Percentiles rank a stretch among this genome's conserved stretches.
Evolutionary conservation across 2,888 invertebrate species (phyloP).

Genomic region (Spilarctia lutea): DNA sequence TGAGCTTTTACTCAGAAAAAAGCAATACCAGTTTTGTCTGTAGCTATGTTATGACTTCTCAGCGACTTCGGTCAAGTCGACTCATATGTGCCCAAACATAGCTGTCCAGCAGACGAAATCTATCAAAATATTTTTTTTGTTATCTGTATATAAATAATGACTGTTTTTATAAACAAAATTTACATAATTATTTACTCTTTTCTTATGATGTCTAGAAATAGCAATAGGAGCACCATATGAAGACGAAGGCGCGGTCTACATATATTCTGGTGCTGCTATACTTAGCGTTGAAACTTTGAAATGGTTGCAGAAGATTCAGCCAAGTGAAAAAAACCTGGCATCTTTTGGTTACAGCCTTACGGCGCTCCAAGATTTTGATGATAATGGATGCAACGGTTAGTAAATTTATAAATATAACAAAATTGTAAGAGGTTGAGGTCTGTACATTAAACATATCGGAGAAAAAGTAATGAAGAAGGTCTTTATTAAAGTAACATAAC

Average conservation of each 20-base stretch:
- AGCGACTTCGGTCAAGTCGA: too few species aligned
- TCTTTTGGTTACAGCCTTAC: conserved; percentile 65
- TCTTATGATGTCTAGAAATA: conserved; percentile 59
- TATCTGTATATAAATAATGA: too few species aligned
- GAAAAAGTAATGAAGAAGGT: too few species aligned
- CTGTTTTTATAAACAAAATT: background rate
- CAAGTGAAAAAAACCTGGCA: background rate
- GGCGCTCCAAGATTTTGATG: conserved; percentile 53
- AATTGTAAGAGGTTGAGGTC: too few species aligned
- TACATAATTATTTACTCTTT: background rate
- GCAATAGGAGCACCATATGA: conserved; percentile 73
- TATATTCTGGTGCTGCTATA: conserved; percentile 65
- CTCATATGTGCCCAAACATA: too few species aligned
- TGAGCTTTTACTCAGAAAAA: too few species aligned
- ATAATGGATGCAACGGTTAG: conserved; percentile 69
- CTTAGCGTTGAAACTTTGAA: conserved; percentile 23
- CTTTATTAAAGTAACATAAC: too few species aligned
- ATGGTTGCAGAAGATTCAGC: conserved; percentile 47
- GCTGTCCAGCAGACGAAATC: background rate
- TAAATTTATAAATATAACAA: background rate
- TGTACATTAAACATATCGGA: too few species aligned
- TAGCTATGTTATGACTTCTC: too few species aligned
- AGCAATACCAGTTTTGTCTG: too few species aligned
- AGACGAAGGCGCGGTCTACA: conserved; percentile 63
- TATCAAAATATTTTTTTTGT: background rate